These are phyloP conservation scores for Poeciliopsis turneri DNA, from an alignment of 2,797 vertebrate genomes.

Conservation along the genomic window DNA sequence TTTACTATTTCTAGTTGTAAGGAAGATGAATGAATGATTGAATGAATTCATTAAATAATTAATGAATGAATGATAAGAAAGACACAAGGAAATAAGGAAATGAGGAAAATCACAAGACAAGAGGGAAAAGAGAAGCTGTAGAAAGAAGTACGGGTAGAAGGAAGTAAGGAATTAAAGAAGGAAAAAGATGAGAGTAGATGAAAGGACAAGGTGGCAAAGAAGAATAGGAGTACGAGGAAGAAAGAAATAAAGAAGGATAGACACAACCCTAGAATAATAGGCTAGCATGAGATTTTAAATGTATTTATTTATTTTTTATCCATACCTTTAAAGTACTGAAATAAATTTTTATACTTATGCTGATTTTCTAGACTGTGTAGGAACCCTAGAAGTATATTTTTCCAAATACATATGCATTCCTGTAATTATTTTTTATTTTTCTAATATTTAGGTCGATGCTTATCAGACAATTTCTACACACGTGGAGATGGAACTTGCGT, in stretches of 20 bases:
- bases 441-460: slow-evolving; percentile 82
- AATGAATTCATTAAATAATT: too few relatives aligned
- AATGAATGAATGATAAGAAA: too few relatives aligned
- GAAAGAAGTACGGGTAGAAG: neutral
- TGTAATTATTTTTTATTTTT: neutral
- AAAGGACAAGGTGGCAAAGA: neutral
- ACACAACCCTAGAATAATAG: neutral
- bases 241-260: neutral
- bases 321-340: neutral
- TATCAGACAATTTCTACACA: slow-evolving; percentile 93
- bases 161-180: neutral
- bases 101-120: neutral
- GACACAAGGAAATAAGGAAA: neutral
- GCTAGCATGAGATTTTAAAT: neutral
- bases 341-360: neutral
- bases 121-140: neutral
- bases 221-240: neutral
- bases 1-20: neutral
- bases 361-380: neutral
- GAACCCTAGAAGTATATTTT: neutral
- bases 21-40: too few relatives aligned
- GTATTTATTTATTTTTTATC: neutral
- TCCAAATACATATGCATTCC: neutral
- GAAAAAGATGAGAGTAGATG: neutral
- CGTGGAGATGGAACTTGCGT: slow-evolving; percentile 93